phyloP scores from a whole-genome alignment of 2,113 vertebrate species.

The Phyllostomus hastatus region DNA sequence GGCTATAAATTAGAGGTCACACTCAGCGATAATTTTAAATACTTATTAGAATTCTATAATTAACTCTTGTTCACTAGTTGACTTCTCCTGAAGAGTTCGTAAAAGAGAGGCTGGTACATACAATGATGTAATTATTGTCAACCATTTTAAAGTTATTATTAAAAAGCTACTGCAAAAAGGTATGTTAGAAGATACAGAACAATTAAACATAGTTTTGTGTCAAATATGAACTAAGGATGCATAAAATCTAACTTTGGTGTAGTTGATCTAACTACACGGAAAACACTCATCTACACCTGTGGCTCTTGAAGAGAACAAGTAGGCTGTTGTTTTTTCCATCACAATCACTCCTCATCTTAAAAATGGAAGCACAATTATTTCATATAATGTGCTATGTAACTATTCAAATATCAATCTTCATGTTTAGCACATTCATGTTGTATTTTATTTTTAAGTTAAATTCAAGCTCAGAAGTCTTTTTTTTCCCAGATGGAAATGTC shows the following conservation, averaged over 20 bases:
- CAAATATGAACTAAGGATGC: not conserved
- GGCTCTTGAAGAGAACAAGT: not conserved
- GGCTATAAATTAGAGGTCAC: not conserved
- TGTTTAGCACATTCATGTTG: rapidly evolving
- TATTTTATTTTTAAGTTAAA: not conserved
- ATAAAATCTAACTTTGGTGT: not conserved
- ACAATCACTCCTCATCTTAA: not conserved
- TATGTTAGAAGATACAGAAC: not conserved
- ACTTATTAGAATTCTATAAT: not conserved
- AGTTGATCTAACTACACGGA: not conserved
- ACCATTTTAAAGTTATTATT: not conserved
- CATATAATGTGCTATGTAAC: not conserved
- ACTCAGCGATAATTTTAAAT: not conserved
- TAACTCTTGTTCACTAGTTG: not conserved
- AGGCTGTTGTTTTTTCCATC: not conserved
- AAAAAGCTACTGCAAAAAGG: not conserved
- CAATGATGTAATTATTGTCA: not conserved
- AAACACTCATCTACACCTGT: not conserved
- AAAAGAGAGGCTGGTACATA: not conserved
- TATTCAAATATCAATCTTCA: not conserved
- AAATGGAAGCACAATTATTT: not conserved
- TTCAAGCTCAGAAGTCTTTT: not conserved
- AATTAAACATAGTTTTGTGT: not conserved
- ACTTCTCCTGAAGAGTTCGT: not conserved
- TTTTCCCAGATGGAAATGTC: not conserved